Percentiles rank a stretch among this genome's conserved stretches.
phyloP scores from a whole-genome alignment of 1,140 invertebrate species.

The Vanessa tameamea region DNA sequence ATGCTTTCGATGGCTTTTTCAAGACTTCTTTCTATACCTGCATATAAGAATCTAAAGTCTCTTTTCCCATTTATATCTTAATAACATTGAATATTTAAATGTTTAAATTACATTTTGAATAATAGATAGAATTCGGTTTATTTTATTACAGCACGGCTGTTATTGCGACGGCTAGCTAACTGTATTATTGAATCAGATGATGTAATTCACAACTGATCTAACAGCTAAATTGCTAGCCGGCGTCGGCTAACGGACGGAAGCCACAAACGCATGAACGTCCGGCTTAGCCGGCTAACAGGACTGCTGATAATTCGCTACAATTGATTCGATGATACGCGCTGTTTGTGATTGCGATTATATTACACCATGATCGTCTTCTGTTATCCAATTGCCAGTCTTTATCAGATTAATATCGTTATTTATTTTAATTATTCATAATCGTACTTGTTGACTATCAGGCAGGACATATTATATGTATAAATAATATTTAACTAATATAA shows the following conservation, averaged over 20 bases:
- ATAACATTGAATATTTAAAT: too few species aligned
- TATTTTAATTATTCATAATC: too few species aligned
- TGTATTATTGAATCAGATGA: slow-evolving; percentile 16
- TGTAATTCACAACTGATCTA: slow-evolving; percentile 19
- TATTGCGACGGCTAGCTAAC: slow-evolving; percentile 3
- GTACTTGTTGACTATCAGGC: too few species aligned
- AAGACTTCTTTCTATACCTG: too few species aligned
- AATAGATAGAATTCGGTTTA: background rate
- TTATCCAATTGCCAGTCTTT: background rate
- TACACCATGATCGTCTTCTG: background rate
- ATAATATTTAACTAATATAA: too few species aligned
- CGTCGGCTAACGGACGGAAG: slow-evolving; percentile 34
- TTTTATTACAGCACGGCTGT: background rate
- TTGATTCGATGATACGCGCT: background rate
- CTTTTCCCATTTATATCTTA: too few species aligned
- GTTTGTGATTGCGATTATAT: background rate
- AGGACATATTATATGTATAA: too few species aligned
- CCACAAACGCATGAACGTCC: slow-evolving; percentile 32
- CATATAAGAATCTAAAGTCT: too few species aligned
- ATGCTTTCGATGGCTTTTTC: too few species aligned
- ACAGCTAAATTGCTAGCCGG: slow-evolving; percentile 26
- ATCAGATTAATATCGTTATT: too few species aligned
- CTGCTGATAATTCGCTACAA: slow-evolving; percentile 16
- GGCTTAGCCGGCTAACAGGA: slow-evolving; percentile 25
- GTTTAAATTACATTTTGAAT: too few species aligned